These are phyloP conservation scores for Steatornis caripensis DNA, from an alignment of 2,113 vertebrate species.

Conservation along the genomic window DNA sequence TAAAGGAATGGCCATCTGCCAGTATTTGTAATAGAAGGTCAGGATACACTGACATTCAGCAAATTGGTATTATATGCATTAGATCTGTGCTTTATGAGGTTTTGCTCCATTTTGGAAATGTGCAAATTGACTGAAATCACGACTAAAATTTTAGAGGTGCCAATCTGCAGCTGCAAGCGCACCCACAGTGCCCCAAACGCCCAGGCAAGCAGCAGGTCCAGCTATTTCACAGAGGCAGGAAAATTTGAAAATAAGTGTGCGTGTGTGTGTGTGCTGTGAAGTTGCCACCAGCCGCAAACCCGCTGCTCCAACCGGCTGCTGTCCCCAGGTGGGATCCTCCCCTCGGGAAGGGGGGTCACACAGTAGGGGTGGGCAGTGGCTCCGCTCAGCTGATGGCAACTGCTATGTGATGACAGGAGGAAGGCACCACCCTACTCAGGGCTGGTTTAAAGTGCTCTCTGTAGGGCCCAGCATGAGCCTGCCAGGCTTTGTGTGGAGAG, in stretches of 20 bases:
- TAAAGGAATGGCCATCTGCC: conserved; percentile 71
- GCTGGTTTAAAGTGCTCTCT: not conserved
- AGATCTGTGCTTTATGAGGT: conserved; percentile 37
- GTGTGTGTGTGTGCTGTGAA: accelerated
- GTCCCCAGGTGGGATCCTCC: not conserved
- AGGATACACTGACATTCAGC: conserved; percentile 54
- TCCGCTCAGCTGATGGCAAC: not conserved
- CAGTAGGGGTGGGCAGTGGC: not conserved
- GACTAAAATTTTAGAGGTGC: conserved; percentile 24
- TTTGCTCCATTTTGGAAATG: conserved; percentile 35
- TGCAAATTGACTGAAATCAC: conserved; percentile 28
- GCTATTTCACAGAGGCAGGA: not conserved
- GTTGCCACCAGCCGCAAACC: not conserved
- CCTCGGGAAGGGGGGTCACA: not conserved
- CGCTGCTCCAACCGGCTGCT: not conserved
- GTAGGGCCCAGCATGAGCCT: not conserved
- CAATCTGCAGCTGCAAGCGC: not conserved
- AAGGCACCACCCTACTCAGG: accelerated
- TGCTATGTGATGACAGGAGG: not conserved
- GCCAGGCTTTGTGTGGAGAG: not conserved
- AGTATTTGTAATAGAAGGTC: conserved; percentile 69
- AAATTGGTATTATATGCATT: conserved; percentile 53
- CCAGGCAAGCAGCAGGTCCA: not conserved
- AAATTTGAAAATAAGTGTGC: not conserved
- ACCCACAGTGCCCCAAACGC: not conserved